Conservation (phyloP, 2,113 vertebrate genomes). For the Xenopus borealis region DNA sequence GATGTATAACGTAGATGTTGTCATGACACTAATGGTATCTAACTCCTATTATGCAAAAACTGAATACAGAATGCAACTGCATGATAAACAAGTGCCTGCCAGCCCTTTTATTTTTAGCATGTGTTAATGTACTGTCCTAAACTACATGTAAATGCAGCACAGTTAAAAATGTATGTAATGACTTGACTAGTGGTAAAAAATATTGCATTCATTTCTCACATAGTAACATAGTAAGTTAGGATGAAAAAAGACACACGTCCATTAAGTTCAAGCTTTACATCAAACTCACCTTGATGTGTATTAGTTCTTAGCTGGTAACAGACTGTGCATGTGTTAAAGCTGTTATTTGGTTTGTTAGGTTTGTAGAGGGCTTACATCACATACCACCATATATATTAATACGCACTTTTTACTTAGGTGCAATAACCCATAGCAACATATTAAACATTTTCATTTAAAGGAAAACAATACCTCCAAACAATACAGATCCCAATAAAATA, state of each 20-base stretch:
- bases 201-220: conserved; percentile 46
- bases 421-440: too few relatives aligned
- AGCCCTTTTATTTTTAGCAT: neutral
- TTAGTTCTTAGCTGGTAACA: conserved; percentile 57
- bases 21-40: conserved; percentile 28
- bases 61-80: neutral
- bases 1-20: conserved; percentile 24
- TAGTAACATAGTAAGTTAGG: too few relatives aligned
- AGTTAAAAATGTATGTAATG: conserved; percentile 7
- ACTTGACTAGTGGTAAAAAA: conserved; percentile 56
- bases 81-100: conserved; percentile 7
- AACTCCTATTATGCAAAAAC: conserved; percentile 32
- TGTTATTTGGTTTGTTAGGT: neutral
- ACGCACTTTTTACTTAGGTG: too few relatives aligned
- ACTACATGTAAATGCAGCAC: conserved; percentile 36
- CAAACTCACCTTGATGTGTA: conserved; percentile 54
- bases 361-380: too few relatives aligned
- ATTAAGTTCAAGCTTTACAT: too few relatives aligned
- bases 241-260: too few relatives aligned
- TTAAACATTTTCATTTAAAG: too few relatives aligned
- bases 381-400: too few relatives aligned
- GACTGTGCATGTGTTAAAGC: conserved; percentile 48
- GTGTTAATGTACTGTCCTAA: conserved; percentile 29
- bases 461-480: too few relatives aligned
- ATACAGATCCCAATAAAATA: too few relatives aligned